These are phyloP conservation scores for Hirudinaria manillensis DNA, from an alignment of 2,888 invertebrate genomes.

Conservation along the genomic window DNA sequence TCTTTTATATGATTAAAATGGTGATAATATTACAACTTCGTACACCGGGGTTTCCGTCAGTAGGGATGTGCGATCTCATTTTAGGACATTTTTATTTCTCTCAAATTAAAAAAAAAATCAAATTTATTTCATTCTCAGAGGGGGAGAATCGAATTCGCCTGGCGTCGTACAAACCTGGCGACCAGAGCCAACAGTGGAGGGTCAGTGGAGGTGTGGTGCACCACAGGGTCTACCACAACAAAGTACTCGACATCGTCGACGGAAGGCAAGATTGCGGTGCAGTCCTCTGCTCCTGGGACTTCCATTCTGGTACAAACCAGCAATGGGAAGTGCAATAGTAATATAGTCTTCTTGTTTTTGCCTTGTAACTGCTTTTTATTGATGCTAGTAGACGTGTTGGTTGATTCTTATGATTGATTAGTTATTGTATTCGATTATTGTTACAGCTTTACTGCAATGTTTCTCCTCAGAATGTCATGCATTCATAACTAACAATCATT, in stretches of 20 bases:
- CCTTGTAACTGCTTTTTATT: too few species aligned
- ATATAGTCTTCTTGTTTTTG: too few species aligned
- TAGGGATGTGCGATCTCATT: too few species aligned
- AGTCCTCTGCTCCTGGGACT: constrained; percentile 20
- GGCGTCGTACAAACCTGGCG: background rate
- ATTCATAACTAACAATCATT: background rate
- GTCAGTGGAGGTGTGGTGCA: background rate
- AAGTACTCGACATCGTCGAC: constrained; percentile 23
- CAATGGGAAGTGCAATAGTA: constrained; percentile 19
- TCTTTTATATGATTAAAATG: too few species aligned
- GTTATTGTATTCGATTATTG: background rate
- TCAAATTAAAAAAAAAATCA: background rate
- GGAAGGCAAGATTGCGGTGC: constrained; percentile 20
- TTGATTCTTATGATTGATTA: constrained; percentile 3
- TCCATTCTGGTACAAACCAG: constrained; percentile 22
- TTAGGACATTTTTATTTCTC: too few species aligned
- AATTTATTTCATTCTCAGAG: background rate
- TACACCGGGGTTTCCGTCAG: too few species aligned
- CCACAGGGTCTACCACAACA: constrained; percentile 20
- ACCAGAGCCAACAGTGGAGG: constrained; percentile 29
- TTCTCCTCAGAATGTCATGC: too few species aligned
- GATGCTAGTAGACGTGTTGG: too few species aligned
- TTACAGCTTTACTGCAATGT: background rate
- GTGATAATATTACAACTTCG: too few species aligned
- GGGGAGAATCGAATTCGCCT: constrained; percentile 20